Base-by-base conservation (phyloP, 1,140 invertebrate genomes). In the Cotesia chilonis region DNA sequence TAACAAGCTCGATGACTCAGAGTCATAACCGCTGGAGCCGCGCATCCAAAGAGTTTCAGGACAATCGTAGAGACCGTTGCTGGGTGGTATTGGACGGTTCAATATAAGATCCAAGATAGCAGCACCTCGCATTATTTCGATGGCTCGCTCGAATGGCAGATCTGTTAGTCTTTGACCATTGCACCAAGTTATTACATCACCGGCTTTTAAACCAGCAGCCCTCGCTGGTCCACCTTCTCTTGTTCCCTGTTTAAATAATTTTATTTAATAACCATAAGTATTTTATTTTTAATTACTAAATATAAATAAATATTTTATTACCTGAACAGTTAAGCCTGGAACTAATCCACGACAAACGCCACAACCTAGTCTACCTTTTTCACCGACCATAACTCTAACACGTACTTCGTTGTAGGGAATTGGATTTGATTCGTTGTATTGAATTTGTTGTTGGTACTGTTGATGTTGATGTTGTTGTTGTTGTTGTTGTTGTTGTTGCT, bases 151-250 rank as follows among this genome's bases (percentile, higher is more conserved):
- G 71, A 87, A 87, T 1, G 85, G 84, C 57, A 87, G 71, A 75
- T 87, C 84, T 14, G 82, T 86, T 35, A 87, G 74, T 9, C 83
- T 78, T 41, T 85, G 84, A 0, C 94, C 95, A 82, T 98, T 98
- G 83, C 96, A 97, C 78, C 93, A 92, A 17, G 97, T 83, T 60
- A 98, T 96, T 82, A 98, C 95, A 85, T 98, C 96, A 1, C 96
- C 96, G 0, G 95, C 93, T 81, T 94, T 90, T 7, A 98, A 85
- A 0, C 96, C 96, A 2, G 94, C 93, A 74, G 95, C 93, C 67
- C 94, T 87, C 0, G 96, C 96, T 65, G 97, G 91, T 37, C 96
- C 95, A 1, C 92, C 92, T 76, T 95, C 93, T 83, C 94, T 93
- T n/a, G 96, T 96, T 76, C 94, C 95, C 88, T 98, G 69, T 52